Evolutionary conservation across 2,888 invertebrate genomes (phyloP), one percentile per base, ranked within the genome.

Genomic region (Nemotelus nigrinus): DNA sequence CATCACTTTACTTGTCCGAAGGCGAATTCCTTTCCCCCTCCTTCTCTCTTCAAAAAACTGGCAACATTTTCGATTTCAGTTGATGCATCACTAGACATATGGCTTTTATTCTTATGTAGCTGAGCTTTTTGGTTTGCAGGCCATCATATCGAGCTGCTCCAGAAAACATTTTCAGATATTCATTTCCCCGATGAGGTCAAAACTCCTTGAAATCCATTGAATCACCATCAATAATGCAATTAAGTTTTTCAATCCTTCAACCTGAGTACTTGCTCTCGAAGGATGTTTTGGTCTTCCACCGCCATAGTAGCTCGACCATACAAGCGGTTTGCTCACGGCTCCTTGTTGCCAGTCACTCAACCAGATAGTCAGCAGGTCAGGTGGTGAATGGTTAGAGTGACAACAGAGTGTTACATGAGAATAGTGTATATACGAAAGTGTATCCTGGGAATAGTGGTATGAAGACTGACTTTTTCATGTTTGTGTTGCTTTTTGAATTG

Each of bases 221-320:
- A 76, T 50, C 55, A 43, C 74, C 76, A 78, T 78, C 60, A 78
- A 79, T 78, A 78, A 79, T 79, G 78, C 79, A 79, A 79, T 79
- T 79, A 79, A 78, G 78, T 79, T 79, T 79, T 79, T 76, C 71
- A 77, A 78, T 79, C 76, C 77, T 78, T 79, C 76, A 78, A 79
- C 76, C 63, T 76, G 76, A 78, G 68, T 67, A 77, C 70, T 57
- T 75, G 68, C 25, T 64, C 50, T 50, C 65, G 43, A 25, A 57
- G 75, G 63, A 63, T 75, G 25, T 75, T 44, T 44, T 2, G 10
- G n/a, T n/a, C n/a, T n/a, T 25, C 4, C 10, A 44, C 5, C 47
- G n/a, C 47, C 68, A 10, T 45, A 2, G n/a, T 43, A 10, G 5
- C 10, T 58, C 1, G 1, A 6, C 58, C 10, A 58, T n/a, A 7